phyloP scores from a whole-genome alignment of 2,113 vertebrate genomes.

The Tenebrosternarchus preto region DNA sequence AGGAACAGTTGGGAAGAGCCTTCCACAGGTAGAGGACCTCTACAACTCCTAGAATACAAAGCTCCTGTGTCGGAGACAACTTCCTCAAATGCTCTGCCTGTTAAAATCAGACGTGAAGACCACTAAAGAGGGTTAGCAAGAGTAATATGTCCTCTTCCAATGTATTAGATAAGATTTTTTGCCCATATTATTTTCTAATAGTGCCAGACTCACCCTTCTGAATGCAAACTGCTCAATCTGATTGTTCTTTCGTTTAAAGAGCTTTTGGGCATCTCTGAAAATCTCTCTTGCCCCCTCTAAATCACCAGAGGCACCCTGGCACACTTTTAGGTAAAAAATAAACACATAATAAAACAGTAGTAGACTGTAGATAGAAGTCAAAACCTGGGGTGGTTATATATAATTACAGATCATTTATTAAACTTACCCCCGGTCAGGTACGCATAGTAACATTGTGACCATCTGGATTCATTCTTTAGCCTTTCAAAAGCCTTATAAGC shows the following conservation, averaged over 20 bases:
- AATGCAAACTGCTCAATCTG: conserved; percentile 98
- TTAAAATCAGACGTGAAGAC: conserved; percentile 26
- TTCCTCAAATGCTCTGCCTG: conserved; percentile 94
- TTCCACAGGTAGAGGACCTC: conserved; percentile 98
- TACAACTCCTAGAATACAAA: conserved; percentile 91
- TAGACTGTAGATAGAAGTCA: background rate
- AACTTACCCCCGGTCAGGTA: conserved; percentile 91
- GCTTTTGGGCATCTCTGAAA: conserved; percentile 94
- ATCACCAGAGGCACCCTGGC: conserved; percentile 92
- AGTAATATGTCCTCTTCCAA: background rate
- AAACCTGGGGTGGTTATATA: background rate
- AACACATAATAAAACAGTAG: background rate
- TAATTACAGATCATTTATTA: background rate
- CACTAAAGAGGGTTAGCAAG: background rate
- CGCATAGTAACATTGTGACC: conserved; percentile 99
- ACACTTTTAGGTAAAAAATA: conserved; percentile 72
- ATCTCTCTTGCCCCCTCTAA: conserved; percentile 83
- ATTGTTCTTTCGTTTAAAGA: conserved; percentile 99
- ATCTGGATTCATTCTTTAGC: conserved; percentile 94
- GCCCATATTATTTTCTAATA: background rate
- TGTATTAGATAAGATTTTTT: background rate
- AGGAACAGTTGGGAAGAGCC: conserved; percentile 93
- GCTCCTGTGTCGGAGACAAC: conserved; percentile 80
- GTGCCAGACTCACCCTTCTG: conserved; percentile 81
- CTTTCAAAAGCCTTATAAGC: conserved; percentile 89